Conservation (phyloP, 2,888 invertebrate genomes). For the Temnothorax unifasciatus region DNA sequence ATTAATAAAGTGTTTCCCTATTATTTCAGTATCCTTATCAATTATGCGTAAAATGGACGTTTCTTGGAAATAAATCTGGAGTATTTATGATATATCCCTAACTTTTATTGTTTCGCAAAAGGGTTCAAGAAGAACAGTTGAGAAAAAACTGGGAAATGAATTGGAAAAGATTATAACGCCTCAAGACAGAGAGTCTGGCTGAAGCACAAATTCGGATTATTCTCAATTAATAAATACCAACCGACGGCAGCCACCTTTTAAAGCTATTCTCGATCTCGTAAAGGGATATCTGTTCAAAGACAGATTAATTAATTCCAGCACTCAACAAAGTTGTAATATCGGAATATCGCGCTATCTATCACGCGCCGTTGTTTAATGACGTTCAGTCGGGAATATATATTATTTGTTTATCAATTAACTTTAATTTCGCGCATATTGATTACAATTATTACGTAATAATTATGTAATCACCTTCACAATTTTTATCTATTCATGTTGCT, state of each 20-base stretch:
- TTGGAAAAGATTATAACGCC: slow-evolving; percentile 39
- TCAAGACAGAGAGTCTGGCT: slow-evolving; percentile 43
- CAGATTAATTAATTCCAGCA: slow-evolving; percentile 69
- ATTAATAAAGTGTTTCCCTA: neutral
- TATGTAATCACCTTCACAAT: slow-evolving; percentile 51
- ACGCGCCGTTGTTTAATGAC: neutral
- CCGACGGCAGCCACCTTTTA: slow-evolving; percentile 36
- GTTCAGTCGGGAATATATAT: neutral
- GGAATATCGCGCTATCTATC: slow-evolving; percentile 4
- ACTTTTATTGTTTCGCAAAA: slow-evolving; percentile 46
- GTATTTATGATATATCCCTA: slow-evolving; percentile 71
- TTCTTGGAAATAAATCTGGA: slow-evolving; percentile 18
- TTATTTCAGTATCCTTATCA: neutral
- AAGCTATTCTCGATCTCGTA: slow-evolving; percentile 52
- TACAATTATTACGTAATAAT: neutral
- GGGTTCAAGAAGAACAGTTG: slow-evolving; percentile 50
- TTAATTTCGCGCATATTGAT: neutral
- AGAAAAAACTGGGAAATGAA: slow-evolving; percentile 29
- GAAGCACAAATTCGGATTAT: slow-evolving; percentile 69
- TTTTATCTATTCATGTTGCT: slow-evolving; percentile 19
- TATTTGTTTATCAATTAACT: neutral
- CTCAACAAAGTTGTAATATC: slow-evolving; percentile 23
- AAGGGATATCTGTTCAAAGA: slow-evolving; percentile 61
- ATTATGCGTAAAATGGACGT: neutral
- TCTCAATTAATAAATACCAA: slow-evolving; percentile 74